These are phyloP conservation scores for Leucophenga montana DNA, from an alignment of 2,888 invertebrate genomes.

Conservation along the genomic window DNA sequence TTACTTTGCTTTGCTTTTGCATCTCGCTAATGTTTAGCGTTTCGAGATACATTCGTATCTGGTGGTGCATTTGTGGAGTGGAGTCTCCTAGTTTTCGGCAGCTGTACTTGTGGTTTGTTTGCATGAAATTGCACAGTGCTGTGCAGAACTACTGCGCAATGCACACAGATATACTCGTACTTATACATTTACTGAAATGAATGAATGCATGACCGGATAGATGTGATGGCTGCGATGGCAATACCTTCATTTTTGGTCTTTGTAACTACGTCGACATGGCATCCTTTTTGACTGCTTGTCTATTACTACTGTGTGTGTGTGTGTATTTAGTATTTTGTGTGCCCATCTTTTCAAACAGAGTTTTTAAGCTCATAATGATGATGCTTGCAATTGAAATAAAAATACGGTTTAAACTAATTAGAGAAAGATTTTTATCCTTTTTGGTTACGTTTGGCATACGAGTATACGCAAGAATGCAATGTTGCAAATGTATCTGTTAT, in stretches of 20 bases:
- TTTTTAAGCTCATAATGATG: too few species aligned
- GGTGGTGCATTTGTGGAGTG: slow-evolving; percentile 35
- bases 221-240: slow-evolving; percentile 10
- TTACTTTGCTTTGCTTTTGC: background rate
- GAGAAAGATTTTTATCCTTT: background rate
- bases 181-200: background rate
- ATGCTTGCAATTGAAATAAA: too few species aligned
- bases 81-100: slow-evolving; percentile 42
- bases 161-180: slow-evolving; percentile 14
- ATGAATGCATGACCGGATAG: background rate
- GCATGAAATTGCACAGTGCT: slow-evolving; percentile 41
- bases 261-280: background rate
- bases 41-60: slow-evolving; percentile 8
- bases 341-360: slow-evolving; percentile 37
- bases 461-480: background rate
- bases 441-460: background rate
- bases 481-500: background rate
- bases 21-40: background rate
- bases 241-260: slow-evolving; percentile 21
- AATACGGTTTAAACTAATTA: too few species aligned
- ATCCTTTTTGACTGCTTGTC: slow-evolving; percentile 2
- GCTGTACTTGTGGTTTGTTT: slow-evolving; percentile 44
- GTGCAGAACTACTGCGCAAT: slow-evolving; percentile 2
- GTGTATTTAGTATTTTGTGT: slow-evolving; percentile 25
- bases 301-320: slow-evolving; percentile 36